These are phyloP conservation scores for Plectus sambesii DNA, from an alignment of 1,140 invertebrate species.

Conservation along the genomic window DNA sequence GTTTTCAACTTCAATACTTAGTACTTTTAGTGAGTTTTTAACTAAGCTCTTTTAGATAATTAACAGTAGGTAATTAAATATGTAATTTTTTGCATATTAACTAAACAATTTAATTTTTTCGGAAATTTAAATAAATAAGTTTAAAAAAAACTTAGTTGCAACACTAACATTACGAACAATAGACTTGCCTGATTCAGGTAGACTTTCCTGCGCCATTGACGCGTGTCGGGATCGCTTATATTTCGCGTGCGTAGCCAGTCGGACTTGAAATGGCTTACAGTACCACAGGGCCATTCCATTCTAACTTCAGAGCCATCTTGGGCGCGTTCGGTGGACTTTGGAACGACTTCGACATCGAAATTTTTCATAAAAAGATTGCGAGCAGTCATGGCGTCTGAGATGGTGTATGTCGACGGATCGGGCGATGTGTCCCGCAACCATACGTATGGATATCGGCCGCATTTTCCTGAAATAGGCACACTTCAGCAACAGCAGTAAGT, in stretches of 20 bases:
- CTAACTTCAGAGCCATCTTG: constrained; percentile 8
- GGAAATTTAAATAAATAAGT: too few species aligned
- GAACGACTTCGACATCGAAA: constrained; percentile 28
- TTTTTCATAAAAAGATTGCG: constrained; percentile 28
- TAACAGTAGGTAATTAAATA: too few species aligned
- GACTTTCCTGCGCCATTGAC: constrained; percentile 17
- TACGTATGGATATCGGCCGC: constrained; percentile 31
- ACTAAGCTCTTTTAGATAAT: too few species aligned
- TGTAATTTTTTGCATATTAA: too few species aligned
- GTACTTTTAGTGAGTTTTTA: too few species aligned
- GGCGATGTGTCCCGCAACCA: constrained; percentile 38
- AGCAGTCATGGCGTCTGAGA: constrained; percentile 34
- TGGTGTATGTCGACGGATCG: constrained; percentile 31
- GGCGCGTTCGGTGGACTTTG: constrained; percentile 8
- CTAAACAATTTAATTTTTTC: too few species aligned
- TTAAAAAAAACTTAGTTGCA: too few species aligned
- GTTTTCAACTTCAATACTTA: too few species aligned
- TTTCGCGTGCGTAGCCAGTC: constrained; percentile 34
- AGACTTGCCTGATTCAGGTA: constrained; percentile 30
- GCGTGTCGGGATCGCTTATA: constrained; percentile 17
- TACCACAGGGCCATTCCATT: constrained; percentile 23
- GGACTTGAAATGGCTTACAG: constrained; percentile 15
- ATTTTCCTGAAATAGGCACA: constrained; percentile 20
- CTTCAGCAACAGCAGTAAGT: too few species aligned
- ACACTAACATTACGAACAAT: too few species aligned